Conservation (phyloP, 2,797 vertebrate genomes). For the Antrozous pallidus region DNA sequence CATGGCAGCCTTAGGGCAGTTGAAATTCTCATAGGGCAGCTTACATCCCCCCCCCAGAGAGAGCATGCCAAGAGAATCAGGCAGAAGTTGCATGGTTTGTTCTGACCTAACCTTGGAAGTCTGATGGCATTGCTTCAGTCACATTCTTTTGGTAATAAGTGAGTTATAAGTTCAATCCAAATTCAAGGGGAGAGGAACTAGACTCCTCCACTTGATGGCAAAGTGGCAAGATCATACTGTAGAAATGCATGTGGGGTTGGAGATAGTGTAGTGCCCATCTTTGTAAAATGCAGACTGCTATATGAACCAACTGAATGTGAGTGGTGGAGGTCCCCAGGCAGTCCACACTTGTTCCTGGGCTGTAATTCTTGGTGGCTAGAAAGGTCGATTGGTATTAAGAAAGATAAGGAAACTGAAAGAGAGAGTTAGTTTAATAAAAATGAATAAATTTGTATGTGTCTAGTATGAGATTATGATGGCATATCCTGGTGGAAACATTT, state of each 20-base stretch:
- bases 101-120: background rate
- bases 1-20: background rate
- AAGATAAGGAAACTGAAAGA: background rate
- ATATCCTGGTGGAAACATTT: background rate
- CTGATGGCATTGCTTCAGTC: background rate
- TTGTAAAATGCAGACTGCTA: background rate
- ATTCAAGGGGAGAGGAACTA: background rate
- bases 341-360: background rate
- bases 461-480: background rate
- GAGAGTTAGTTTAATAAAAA: background rate
- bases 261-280: background rate
- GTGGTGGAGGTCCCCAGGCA: background rate
- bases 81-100: background rate
- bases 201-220: background rate
- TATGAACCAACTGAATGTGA: background rate
- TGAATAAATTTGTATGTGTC: background rate
- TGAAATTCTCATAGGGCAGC: background rate
- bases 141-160: background rate
- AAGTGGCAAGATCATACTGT: background rate
- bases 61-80: background rate
- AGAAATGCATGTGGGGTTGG: background rate
- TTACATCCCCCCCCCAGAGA: background rate
- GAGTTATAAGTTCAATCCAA: background rate
- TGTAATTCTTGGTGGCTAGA: constrained; percentile 2
- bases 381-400: background rate